Evolutionary conservation across 1,140 invertebrate genomes (phyloP), one percentile per base, ranked within the genome.

Genomic region (Penaeus chinensis): DNA sequence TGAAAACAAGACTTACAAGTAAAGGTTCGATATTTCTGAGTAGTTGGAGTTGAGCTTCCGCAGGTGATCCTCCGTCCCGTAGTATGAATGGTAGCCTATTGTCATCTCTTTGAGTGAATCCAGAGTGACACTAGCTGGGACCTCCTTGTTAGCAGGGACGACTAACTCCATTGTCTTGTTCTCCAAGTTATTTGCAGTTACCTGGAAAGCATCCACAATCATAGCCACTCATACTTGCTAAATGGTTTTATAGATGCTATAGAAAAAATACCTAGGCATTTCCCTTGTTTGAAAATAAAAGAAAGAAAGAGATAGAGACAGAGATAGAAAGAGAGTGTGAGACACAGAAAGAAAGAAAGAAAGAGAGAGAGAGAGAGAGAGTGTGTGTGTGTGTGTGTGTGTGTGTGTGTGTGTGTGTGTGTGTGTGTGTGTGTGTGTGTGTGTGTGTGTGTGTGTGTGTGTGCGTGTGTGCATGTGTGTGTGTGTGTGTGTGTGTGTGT

Each of bases 91-190:
- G 62, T 87, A 87, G 19, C 27, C 22, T 60, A 87, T 77, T 65
- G 16, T 60, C 11, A 81, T 62, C n/a, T 82, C 86, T 27, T 83
- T 62, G 32, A 87, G n/a, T 20, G 86, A 87, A 65, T 87, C 86
- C 37, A 87, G 16, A 62, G 80, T 87, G 32, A 87, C 24, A 47
- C 86, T 87, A 16, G 80, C 71, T 65, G 69, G 79, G 19, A 62
- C 63, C 62, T 87, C 86, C 37, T 87, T 87, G 13, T 78, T 66
- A 13, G 80, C 71, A 47, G 74, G 69, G 11, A 87, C 62, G 11
- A 82, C 47, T 54, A 87, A 54, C 22, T 61, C 62, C 71, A 87
- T n/a, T 19, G 86, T 87, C 54, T 87, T 87, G 80, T 87, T 87
- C 42, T 87, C 86, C 54, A 63, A 19, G 32, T 77, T 71, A 63